A percentile compares a stretch with the other conserved stretches of the same genome.
These are phyloP conservation scores for Sebastolobus altivelis DNA, from an alignment of 2,797 vertebrate genomes.

Conservation along the genomic window DNA sequence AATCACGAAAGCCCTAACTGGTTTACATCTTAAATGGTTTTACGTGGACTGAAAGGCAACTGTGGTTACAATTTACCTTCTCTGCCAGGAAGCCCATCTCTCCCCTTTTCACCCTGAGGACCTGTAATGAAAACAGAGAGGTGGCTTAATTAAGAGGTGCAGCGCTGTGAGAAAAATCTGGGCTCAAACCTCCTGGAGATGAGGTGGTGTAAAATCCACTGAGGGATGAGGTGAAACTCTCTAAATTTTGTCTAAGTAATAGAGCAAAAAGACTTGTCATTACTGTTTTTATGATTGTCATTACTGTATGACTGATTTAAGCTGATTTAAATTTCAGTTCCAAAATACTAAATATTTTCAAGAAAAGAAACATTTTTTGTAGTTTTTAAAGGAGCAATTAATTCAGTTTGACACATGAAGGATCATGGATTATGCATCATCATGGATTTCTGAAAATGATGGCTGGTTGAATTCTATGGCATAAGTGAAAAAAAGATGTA, in stretches of 20 bases:
- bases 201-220: slow-evolving; percentile 15
- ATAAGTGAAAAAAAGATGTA: not conserved
- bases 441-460: slow-evolving; percentile 16
- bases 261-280: slow-evolving; percentile 6
- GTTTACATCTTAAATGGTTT: slow-evolving; percentile 42
- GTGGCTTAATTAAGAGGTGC: slow-evolving; percentile 40
- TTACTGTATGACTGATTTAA: not conserved
- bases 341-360: slow-evolving; percentile 9
- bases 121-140: slow-evolving; percentile 73
- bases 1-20: slow-evolving; percentile 48
- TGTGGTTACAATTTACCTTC: slow-evolving; percentile 75
- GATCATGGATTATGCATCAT: too few relatives aligned
- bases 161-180: slow-evolving; percentile 8
- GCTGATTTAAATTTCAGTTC: slow-evolving; percentile 12
- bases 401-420: not conserved
- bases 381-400: not conserved
- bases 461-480: not conserved
- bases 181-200: slow-evolving; percentile 24
- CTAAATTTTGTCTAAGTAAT: slow-evolving; percentile 10
- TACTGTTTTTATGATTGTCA: not conserved
- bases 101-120: slow-evolving; percentile 85
- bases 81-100: slow-evolving; percentile 82
- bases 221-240: slow-evolving; percentile 9
- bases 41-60: slow-evolving; percentile 37
- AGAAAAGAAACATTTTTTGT: not conserved